Conservation (phyloP, 2,113 vertebrate species). For the Rhagologus leucostigma region DNA sequence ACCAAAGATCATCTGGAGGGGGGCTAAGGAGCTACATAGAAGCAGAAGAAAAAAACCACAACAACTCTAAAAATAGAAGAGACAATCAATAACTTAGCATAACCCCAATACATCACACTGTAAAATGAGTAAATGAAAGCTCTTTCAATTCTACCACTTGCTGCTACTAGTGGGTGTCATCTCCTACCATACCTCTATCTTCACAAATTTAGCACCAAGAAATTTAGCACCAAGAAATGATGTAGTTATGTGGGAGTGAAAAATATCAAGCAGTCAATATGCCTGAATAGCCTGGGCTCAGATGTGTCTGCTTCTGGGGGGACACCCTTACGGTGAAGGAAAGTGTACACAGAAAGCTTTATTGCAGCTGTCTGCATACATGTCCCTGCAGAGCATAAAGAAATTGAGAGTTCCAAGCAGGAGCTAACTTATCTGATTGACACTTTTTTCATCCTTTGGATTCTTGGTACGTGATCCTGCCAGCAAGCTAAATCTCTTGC, state of each 20-base stretch:
- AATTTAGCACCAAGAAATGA: constrained; percentile 9
- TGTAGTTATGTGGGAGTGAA: constrained; percentile 4
- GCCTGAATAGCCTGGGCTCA: neutral
- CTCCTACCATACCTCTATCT: neutral
- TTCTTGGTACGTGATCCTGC: fast-evolving
- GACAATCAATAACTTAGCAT: constrained; percentile 3
- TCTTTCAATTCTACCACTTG: neutral
- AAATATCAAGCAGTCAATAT: neutral
- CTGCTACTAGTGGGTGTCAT: constrained; percentile 10
- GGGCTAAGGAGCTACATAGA: neutral
- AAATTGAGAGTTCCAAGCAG: neutral
- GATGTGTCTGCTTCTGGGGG: neutral
- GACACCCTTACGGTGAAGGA: neutral
- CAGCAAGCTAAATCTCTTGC: neutral
- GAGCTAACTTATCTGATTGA: neutral
- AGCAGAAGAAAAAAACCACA: neutral
- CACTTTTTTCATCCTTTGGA: neutral
- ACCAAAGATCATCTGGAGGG: neutral
- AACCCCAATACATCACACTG: neutral
- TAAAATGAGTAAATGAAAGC: neutral
- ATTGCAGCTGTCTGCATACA: neutral
- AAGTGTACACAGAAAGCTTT: fast-evolving
- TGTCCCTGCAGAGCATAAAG: neutral
- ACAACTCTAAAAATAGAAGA: neutral
- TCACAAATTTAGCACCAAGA: constrained; percentile 17